Conservation (phyloP, 1,140 invertebrate species). For the Drosophila sulfurigaster region DNA sequence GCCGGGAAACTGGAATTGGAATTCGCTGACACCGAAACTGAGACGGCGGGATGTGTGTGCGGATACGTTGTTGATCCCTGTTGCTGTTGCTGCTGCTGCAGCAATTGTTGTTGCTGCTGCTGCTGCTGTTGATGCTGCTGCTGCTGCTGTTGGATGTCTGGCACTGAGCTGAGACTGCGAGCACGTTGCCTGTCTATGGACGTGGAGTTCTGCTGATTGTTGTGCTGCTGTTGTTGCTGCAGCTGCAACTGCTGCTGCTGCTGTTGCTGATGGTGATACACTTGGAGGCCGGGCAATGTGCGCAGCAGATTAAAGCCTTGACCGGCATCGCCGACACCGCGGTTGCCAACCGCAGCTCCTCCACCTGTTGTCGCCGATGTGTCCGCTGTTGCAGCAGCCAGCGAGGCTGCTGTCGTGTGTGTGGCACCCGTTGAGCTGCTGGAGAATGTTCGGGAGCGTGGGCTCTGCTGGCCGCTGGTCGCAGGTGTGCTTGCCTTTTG, state of each 20-base stretch:
- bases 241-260: too few species aligned
- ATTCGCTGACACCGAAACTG: conserved; percentile 65
- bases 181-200: conserved; percentile 90
- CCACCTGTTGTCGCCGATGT: conserved; percentile 66
- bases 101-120: conserved; percentile 64
- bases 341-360: conserved; percentile 28
- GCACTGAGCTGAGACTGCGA: conserved; percentile 92
- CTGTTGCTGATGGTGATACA: conserved; percentile 85
- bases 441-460: conserved; percentile 90
- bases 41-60: conserved; percentile 57
- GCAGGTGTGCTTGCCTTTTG: conserved; percentile 93
- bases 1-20: conserved; percentile 81
- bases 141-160: conserved; percentile 88
- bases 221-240: too few species aligned
- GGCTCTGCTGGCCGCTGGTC: conserved; percentile 89
- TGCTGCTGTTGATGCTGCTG: conserved; percentile 66
- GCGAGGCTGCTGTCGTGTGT: conserved; percentile 82
- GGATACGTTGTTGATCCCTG: conserved; percentile 40
- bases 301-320: conserved; percentile 90
- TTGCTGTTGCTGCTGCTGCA: conserved; percentile 57
- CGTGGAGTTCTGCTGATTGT: conserved; percentile 52
- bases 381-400: conserved; percentile 74
- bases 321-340: conserved; percentile 85
- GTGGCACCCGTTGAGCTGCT: conserved; percentile 89
- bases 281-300: conserved; percentile 89